phyloP scores from a whole-genome alignment of 2,113 vertebrate species.

The Brachionichthys hirsutus region DNA sequence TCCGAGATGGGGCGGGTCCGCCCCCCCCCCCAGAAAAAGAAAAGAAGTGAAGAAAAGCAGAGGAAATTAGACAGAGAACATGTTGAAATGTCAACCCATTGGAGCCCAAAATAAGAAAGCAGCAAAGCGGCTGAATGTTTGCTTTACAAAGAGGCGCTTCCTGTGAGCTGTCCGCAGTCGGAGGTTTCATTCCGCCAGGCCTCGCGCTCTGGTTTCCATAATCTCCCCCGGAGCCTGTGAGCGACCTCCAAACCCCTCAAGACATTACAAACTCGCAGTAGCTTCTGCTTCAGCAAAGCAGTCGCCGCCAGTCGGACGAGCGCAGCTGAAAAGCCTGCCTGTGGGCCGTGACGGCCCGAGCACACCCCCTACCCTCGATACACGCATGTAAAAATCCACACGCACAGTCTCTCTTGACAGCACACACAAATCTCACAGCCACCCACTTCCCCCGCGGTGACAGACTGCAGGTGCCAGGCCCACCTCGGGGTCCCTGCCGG shows the following conservation, averaged over 20 bases:
- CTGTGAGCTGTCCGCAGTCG: slow-evolving; percentile 72
- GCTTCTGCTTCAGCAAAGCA: no score
- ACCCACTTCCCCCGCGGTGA: slow-evolving; percentile 25
- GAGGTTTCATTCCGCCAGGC: slow-evolving; percentile 41
- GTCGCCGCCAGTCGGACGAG: no score
- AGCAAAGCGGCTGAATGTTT: slow-evolving; percentile 69
- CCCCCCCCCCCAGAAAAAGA: no score
- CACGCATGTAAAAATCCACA: no score
- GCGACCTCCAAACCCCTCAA: slow-evolving; percentile 27
- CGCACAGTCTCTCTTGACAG: no score
- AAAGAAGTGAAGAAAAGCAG: slow-evolving; percentile 61
- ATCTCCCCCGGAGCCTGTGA: slow-evolving; percentile 47
- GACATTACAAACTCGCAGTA: no score
- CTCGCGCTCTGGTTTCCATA: slow-evolving; percentile 67
- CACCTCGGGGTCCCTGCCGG: slow-evolving; percentile 63
- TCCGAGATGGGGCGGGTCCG: neutral
- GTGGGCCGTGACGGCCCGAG: no score
- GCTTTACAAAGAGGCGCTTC: slow-evolving; percentile 75
- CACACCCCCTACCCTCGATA: no score
- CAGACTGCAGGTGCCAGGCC: slow-evolving; percentile 67
- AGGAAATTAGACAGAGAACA: slow-evolving; percentile 63
- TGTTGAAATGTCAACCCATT: slow-evolving; percentile 70
- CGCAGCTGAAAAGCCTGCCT: no score
- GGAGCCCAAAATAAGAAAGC: slow-evolving; percentile 63
- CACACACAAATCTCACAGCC: neutral